phyloP scores from a whole-genome alignment of 2,797 vertebrate genomes.

The Enteromius mattozi region DNA sequence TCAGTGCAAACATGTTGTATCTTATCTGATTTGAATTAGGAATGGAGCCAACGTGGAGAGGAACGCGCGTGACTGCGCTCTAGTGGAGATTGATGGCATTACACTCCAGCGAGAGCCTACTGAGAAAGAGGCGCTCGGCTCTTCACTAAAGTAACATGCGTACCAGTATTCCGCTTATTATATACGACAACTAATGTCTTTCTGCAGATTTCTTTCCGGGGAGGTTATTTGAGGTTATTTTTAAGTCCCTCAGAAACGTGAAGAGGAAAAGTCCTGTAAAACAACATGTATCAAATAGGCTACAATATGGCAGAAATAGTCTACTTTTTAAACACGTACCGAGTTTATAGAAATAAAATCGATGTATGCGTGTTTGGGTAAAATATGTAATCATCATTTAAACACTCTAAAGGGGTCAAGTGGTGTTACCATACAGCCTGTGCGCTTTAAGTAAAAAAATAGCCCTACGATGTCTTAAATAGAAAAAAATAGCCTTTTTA shows the following conservation, averaged over 20 bases:
- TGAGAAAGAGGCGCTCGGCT: neutral
- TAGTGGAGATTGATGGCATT: constrained; percentile 54
- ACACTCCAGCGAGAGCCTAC: constrained; percentile 2
- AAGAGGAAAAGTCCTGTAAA: neutral
- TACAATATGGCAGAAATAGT: neutral
- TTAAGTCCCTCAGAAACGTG: neutral
- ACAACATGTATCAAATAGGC: neutral
- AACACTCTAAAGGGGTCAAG: neutral
- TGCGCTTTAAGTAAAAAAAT: neutral
- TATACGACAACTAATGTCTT: neutral
- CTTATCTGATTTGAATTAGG: constrained; percentile 52
- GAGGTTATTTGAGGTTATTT: too few relatives aligned
- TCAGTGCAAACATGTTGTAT: constrained; percentile 41
- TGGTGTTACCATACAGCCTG: neutral
- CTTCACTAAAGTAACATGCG: neutral
- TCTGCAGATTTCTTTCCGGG: neutral
- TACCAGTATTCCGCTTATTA: neutral
- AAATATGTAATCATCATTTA: neutral
- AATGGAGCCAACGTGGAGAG: constrained; percentile 42
- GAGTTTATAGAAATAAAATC: neutral
- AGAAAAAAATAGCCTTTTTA: neutral
- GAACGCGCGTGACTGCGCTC: constrained; percentile 54
- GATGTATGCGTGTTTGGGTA: too few relatives aligned
- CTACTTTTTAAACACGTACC: neutral
- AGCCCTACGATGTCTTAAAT: neutral